A percentile compares a stretch with the other conserved stretches of the same genome.
Evolutionary conservation across 1,140 invertebrate species (phyloP).

Genomic region (Drosophila kohkoa): DNA sequence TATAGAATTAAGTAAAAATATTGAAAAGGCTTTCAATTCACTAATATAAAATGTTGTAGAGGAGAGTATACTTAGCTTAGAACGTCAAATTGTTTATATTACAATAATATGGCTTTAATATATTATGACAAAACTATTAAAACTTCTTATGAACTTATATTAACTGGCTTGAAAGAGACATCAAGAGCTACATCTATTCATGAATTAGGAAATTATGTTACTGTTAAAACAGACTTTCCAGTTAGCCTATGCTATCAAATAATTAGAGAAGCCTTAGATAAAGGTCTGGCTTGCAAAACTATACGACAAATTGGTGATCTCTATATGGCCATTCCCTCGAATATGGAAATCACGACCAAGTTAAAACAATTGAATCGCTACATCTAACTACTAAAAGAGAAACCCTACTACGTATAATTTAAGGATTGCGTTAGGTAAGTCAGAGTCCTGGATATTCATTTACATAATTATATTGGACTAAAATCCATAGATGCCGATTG

Average conservation of each 20-base stretch:
- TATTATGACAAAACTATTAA: slow-evolving; percentile 49
- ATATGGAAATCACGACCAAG: not conserved
- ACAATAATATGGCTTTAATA: slow-evolving; percentile 25
- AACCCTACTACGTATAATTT: too few species aligned
- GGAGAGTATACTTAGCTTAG: slow-evolving; percentile 53
- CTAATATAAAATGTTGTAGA: not conserved
- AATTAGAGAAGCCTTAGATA: slow-evolving; percentile 31
- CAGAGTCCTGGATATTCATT: not conserved
- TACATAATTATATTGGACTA: too few species aligned
- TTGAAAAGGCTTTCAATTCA: not conserved
- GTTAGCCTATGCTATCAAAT: slow-evolving; percentile 44
- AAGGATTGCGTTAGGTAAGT: not conserved
- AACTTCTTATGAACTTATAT: slow-evolving; percentile 27
- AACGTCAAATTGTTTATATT: not conserved
- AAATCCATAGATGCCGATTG: too few species aligned
- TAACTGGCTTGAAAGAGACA: slow-evolving; percentile 22
- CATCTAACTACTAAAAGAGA: too few species aligned
- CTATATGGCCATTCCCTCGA: slow-evolving; percentile 27
- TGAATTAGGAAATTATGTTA: slow-evolving; percentile 26
- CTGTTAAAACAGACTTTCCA: slow-evolving; percentile 34
- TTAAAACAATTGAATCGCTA: not conserved
- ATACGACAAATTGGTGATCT: slow-evolving; percentile 27
- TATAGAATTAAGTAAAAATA: not conserved
- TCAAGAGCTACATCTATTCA: not conserved
- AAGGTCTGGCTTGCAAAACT: slow-evolving; percentile 28